Base-by-base conservation (phyloP, 2,888 invertebrate genomes). In the Apamea sordens region DNA sequence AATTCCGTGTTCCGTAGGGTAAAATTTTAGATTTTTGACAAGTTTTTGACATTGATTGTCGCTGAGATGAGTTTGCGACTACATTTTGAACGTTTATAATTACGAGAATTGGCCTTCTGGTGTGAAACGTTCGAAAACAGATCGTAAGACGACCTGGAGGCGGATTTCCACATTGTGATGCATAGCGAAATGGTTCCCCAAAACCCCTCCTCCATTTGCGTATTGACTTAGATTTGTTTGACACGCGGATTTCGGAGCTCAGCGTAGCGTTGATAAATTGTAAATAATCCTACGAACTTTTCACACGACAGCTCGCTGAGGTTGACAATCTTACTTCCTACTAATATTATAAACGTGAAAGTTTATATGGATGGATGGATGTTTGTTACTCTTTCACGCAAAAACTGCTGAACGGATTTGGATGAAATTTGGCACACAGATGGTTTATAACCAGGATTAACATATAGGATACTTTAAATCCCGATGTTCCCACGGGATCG, bases 131-230 rank as follows among this genome's bases (percentile, higher is more conserved):
- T 47, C 47, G 79, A 3, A 28, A 77, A 47, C 24, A 36, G 44
- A 28, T 65, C 32, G 21, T 10, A 64, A 2, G 47, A 28, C 28
- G 28, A 68, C 59, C 28, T 72, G 24, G 36, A 24, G 13, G 24
- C 24, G 36, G 47, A 59, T 65, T 47, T 65, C 36, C 56, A 32
- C 36, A 8, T 69, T 70, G 24, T 32, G 50, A 79, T 63, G 63
- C 18, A 36, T 28, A 47, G 11, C 15, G 10, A 36, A 69, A 64
- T 70, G 47, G 53, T 64, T 64, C 5, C n/a, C 10, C 36, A 10
- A 36, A 71, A 71, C 47, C 18, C 44, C 24, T 56, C 53, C 44
- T 56, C 24, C 13, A 80, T 72, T 79, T 72, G 6, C 53, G 24
- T 36, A 24, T 36, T 71, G 21, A 64, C 63, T 28, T 61, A 63